Percentiles rank a stretch among this genome's conserved stretches.
These are phyloP conservation scores for Aphidius colemani DNA, from an alignment of 2,888 invertebrate genomes.

Conservation along the genomic window DNA sequence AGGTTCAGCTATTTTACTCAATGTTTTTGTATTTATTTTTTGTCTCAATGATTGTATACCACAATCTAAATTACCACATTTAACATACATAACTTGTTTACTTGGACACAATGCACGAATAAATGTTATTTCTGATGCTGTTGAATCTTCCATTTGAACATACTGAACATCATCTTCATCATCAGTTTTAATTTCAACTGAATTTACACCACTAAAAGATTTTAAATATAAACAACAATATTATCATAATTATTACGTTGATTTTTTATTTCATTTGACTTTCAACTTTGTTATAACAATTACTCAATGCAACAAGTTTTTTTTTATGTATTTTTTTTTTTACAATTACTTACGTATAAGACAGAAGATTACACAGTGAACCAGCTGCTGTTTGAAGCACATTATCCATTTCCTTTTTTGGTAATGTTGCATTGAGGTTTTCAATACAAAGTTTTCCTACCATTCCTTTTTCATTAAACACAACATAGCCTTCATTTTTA, in stretches of 20 bases:
- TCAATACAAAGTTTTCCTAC: conserved; percentile 82
- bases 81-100: conserved; percentile 78
- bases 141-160: conserved; percentile 82
- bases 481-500: conserved; percentile 78
- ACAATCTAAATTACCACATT: conserved; percentile 76
- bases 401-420: conserved; percentile 60
- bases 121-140: conserved; percentile 80
- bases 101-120: conserved; percentile 76
- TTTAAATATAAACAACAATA: conserved; percentile 5
- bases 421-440: conserved; percentile 70
- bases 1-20: conserved; percentile 75
- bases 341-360: conserved; percentile 67
- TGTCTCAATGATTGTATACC: conserved; percentile 67
- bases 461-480: conserved; percentile 82
- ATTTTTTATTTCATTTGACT: background rate
- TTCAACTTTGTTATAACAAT: background rate
- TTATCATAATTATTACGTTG: background rate
- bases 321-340: too few species aligned
- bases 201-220: conserved; percentile 68
- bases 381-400: conserved; percentile 74
- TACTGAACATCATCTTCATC: conserved; percentile 69
- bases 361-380: conserved; percentile 77
- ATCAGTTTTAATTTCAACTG: conserved; percentile 71
- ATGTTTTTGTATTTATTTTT: conserved; percentile 62
- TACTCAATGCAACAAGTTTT: background rate